Conservation (phyloP, 2,113 vertebrate genomes). For the Bagarius yarrelli region DNA sequence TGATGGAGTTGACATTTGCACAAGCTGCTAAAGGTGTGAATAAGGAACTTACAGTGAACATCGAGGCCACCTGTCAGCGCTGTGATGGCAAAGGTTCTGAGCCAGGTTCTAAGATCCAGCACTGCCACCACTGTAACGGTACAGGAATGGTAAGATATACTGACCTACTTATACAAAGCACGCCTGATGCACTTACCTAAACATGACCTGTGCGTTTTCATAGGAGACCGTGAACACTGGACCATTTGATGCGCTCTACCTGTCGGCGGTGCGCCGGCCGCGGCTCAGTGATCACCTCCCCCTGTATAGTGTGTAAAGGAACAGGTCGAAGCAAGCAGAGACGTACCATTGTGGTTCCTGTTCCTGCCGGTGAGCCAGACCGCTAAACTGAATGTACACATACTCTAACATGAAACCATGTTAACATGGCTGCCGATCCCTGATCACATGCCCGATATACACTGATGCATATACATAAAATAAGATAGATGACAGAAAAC, state of each 20-base stretch:
- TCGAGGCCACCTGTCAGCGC: slow-evolving; percentile 82
- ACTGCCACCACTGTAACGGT: slow-evolving; percentile 86
- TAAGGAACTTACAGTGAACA: slow-evolving; percentile 86
- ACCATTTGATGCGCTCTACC: slow-evolving; percentile 92
- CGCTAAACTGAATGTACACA: neutral
- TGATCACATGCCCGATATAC: neutral
- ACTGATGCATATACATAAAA: neutral
- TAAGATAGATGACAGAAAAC: neutral
- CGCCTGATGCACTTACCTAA: neutral
- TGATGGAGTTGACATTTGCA: slow-evolving; percentile 93
- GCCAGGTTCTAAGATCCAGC: slow-evolving; percentile 86
- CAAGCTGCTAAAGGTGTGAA: slow-evolving; percentile 97
- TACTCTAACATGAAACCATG: too few species aligned
- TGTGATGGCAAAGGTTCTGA: slow-evolving; percentile 88
- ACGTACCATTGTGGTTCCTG: slow-evolving; percentile 86
- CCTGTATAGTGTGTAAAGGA: slow-evolving; percentile 81
- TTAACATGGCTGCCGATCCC: neutral
- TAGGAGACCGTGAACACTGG: slow-evolving; percentile 95
- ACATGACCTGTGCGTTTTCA: neutral
- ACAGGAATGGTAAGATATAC: slow-evolving; percentile 84
- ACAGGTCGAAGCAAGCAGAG: slow-evolving; percentile 89
- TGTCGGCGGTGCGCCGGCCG: slow-evolving; percentile 88
- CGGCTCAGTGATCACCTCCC: slow-evolving; percentile 80
- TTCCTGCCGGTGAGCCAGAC: slow-evolving; percentile 84
- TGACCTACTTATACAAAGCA: neutral